Percentiles rank a stretch among this genome's conserved stretches.
phyloP scores from a whole-genome alignment of 2,888 invertebrate genomes.

The Rutpela maculata region DNA sequence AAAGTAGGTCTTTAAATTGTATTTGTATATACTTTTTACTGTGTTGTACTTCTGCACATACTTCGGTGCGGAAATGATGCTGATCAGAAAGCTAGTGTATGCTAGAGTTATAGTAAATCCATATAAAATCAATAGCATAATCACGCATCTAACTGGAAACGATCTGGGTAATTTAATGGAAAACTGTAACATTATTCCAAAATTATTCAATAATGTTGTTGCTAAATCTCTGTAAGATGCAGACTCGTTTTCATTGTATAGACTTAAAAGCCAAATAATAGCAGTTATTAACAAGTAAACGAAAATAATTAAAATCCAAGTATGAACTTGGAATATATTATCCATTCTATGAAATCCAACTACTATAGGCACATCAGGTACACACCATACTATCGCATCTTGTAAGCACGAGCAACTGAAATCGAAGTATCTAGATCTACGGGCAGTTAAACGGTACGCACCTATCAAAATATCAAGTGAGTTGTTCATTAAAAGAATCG shows the following conservation, averaged over 20 bases:
- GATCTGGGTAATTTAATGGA: conserved; percentile 16
- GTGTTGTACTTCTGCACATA: too few species aligned
- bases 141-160: conserved; percentile 37
- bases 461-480: conserved; percentile 46
- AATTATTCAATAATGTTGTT: conserved; percentile 9
- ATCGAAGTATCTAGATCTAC: too few species aligned
- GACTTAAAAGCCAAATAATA: conserved; percentile 40
- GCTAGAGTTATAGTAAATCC: conserved; percentile 19
- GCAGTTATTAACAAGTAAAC: too few species aligned
- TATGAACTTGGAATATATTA: conserved; percentile 12
- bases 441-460: conserved; percentile 32
- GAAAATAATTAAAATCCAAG: conserved; percentile 14
- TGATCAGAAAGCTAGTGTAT: conserved; percentile 41
- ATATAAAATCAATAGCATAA: conserved; percentile 34
- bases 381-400: conserved; percentile 46
- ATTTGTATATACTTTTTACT: too few species aligned
- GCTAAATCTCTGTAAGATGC: conserved; percentile 34
- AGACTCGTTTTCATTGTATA: conserved; percentile 17
- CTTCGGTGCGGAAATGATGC: too few species aligned
- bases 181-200: conserved; percentile 13
- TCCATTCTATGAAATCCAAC: conserved; percentile 37
- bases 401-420: too few species aligned
- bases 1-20: conserved; percentile 43
- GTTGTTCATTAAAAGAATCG: conserved; percentile 33
- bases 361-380: conserved; percentile 31